These are phyloP conservation scores for Limonius californicus DNA, from an alignment of 1,140 invertebrate species.

Conservation along the genomic window DNA sequence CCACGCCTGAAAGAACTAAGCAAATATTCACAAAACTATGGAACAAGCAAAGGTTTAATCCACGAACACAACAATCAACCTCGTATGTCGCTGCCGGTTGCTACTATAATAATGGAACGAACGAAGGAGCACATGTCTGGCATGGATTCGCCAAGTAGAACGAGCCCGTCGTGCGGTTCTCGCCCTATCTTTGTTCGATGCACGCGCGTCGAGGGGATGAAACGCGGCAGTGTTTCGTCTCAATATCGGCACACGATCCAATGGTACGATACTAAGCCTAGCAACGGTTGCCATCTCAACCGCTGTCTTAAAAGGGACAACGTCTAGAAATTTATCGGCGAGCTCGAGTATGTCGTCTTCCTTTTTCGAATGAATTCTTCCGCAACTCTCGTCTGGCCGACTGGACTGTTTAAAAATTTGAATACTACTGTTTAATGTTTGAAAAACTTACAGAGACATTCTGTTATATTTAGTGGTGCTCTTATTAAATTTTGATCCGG, in stretches of 20 bases:
- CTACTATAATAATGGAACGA: conserved; percentile 3
- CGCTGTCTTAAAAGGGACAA: conserved; percentile 17
- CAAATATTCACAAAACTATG: not conserved
- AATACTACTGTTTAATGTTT: no score
- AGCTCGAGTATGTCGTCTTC: no score
- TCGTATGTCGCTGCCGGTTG: conserved; percentile 1
- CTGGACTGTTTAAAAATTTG: no score
- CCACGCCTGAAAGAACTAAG: no score
- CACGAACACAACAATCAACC: not conserved
- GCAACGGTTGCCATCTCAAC: conserved; percentile 25
- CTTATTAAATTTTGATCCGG: no score
- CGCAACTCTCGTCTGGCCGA: no score
- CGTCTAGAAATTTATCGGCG: conserved; percentile 9
- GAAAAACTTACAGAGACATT: no score
- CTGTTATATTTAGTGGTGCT: no score
- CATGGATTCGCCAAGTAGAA: not conserved
- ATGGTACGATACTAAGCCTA: conserved; percentile 8
- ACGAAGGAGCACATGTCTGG: conserved; percentile 11
- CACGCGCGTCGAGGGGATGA: not conserved
- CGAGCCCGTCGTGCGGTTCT: not conserved
- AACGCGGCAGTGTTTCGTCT: not conserved
- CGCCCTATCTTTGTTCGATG: not conserved
- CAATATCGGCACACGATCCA: not conserved
- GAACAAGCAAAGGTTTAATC: not conserved
- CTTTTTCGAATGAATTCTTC: no score